Percentiles rank a stretch among this genome's conserved stretches.
Conservation (phyloP, 2,113 vertebrate species). For the Chaenogobius annularis region DNA sequence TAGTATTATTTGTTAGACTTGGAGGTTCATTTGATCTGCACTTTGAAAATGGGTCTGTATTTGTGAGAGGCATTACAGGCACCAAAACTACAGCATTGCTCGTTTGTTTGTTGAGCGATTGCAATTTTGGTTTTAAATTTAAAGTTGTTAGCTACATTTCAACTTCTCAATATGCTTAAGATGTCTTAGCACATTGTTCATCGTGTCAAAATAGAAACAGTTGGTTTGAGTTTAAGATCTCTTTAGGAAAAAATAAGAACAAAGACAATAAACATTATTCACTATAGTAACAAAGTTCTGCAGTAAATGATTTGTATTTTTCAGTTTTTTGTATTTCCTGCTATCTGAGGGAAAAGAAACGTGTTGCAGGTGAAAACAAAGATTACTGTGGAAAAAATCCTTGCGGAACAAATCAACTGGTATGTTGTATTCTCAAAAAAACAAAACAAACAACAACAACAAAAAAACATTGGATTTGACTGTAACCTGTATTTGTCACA, state of each 20-base stretch:
- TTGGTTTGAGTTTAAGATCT: not conserved
- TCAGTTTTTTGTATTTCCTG: not conserved
- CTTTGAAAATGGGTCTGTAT: not conserved
- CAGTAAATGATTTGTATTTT: not conserved
- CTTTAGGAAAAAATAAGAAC: too few species aligned
- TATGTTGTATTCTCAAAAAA: conserved; percentile 4
- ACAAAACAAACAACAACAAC: too few species aligned
- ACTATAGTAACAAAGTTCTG: not conserved
- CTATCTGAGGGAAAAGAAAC: not conserved
- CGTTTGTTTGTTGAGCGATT: not conserved
- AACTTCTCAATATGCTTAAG: not conserved
- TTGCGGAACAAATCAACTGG: conserved; percentile 27
- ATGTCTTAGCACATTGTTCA: not conserved
- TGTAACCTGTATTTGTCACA: conserved; percentile 1
- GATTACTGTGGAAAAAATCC: conserved; percentile 18
- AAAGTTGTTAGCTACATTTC: not conserved
- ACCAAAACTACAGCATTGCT: not conserved
- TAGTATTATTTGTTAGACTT: not conserved
- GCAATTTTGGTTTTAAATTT: not conserved
- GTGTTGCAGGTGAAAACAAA: conserved; percentile 23
- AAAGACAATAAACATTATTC: not conserved
- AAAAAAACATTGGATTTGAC: conserved; percentile 9
- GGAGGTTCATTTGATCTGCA: too few species aligned
- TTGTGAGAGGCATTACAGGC: not conserved
- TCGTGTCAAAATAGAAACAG: not conserved